Percentiles rank a stretch among this genome's conserved stretches.
Evolutionary conservation across 2,888 invertebrate genomes (phyloP).

Genomic region (Hypsopygia costalis): DNA sequence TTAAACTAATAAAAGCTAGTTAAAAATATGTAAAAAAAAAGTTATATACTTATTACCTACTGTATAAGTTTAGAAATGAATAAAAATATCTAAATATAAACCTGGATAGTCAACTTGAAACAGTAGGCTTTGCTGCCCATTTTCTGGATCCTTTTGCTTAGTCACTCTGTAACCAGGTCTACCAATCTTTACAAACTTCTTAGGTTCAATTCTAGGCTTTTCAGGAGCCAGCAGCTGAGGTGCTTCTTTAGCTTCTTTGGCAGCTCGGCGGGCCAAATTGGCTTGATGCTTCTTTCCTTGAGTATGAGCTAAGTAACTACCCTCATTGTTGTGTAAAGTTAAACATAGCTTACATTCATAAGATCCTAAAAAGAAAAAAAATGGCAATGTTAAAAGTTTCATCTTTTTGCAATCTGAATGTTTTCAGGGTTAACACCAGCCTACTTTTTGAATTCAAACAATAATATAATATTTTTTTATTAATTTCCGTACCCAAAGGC

Average conservation of each 20-base stretch:
- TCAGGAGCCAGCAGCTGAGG: conserved; percentile 96
- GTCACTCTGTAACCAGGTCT: conserved; percentile 99
- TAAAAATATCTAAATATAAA: conserved; percentile 1
- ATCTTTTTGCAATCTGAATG: too few species aligned
- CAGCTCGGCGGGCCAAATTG: conserved; percentile 97
- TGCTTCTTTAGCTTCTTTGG: conserved; percentile 98
- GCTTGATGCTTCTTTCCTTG: conserved; percentile 99
- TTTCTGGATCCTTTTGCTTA: conserved; percentile 97
- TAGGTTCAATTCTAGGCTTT: conserved; percentile 97
- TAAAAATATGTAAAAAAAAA: too few species aligned
- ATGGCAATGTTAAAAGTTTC: too few species aligned
- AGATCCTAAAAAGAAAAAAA: conserved; percentile 81
- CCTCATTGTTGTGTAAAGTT: conserved; percentile 99
- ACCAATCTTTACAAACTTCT: conserved; percentile 99
- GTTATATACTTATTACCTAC: too few species aligned
- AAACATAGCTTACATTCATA: conserved; percentile 99
- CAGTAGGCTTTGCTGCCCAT: conserved; percentile 96
- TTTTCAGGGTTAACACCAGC: too few species aligned
- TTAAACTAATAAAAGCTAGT: too few species aligned
- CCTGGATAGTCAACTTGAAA: conserved; percentile 98
- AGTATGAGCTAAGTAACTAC: conserved; percentile 98
- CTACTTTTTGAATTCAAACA: too few species aligned
- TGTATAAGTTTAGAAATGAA: background rate
- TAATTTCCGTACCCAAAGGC: too few species aligned
- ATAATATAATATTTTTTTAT: too few species aligned